Evolutionary conservation across 2,113 vertebrate species (phyloP).

Genomic region (Ailuropoda melanoleuca): DNA sequence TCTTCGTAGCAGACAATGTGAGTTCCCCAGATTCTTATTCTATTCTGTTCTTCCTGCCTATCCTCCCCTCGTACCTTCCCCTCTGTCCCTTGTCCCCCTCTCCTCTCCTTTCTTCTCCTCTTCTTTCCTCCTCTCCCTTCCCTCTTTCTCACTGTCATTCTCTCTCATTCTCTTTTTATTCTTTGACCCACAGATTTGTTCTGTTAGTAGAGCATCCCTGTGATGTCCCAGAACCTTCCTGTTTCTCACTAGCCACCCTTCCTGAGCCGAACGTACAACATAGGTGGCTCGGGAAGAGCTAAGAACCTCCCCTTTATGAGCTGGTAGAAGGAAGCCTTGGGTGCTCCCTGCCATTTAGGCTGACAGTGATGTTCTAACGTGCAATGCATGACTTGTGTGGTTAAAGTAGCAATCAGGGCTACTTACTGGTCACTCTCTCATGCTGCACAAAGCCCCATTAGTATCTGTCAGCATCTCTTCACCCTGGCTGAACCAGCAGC

Average conservation of each 20-base stretch:
- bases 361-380: conserved; percentile 36
- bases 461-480: conserved; percentile 21
- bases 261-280: background rate
- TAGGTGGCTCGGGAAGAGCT: background rate
- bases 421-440: background rate
- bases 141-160: background rate
- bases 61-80: too few species aligned
- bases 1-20: background rate
- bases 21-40: background rate
- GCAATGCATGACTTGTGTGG: background rate
- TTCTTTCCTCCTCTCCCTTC: background rate
- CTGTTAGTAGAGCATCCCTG: background rate
- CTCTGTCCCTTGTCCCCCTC: too few species aligned
- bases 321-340: background rate
- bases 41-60: background rate
- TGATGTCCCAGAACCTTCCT: background rate
- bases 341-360: background rate
- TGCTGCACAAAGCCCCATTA: conserved; percentile 44
- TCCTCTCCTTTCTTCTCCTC: background rate
- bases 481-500: background rate
- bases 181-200: background rate
- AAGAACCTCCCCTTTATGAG: background rate
- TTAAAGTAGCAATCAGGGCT: background rate
- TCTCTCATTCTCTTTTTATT: background rate
- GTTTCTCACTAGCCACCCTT: background rate